Base-by-base conservation (phyloP, 2,797 vertebrate species). In the Lerista edwardsae region DNA sequence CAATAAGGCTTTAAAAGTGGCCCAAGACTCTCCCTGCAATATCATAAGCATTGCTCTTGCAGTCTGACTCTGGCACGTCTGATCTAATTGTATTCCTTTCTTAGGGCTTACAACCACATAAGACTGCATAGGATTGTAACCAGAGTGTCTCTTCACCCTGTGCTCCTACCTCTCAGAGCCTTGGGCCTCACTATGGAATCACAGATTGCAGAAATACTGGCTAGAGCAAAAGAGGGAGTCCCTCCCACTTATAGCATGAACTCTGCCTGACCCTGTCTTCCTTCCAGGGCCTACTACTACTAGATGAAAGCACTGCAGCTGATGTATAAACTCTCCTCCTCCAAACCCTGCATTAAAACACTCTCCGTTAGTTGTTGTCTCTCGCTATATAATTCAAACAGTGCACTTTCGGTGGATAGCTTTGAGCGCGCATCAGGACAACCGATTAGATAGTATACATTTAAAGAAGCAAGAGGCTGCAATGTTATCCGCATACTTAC, bases 161-260 rank as follows among this genome's bases (percentile, higher is more conserved):
- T 72, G 68, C 68, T 79, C 34, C 6, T 34, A 9, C 23, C 51
- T 72, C 23, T 14, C 12, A 11, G 34, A n/a, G 15, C 27, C 44
- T 36, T 47, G 23, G 31, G n/a, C 19, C 34, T 23, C 59, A n/a
- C 11, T 10, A 4, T 36, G 6, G 19, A 57, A 29, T 25, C 11
- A 21, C 44, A 67, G 72, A 51, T 68, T 80, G 7, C 36, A 71
- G 75, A 72, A 74, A 67, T 44, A 67, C 14, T 19, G 10, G 83
- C 31, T n/a, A 17, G 61, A 74, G 64, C 1, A 3, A 39, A 51
- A 59, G 14, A 57, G 0, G 29, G 21, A 47, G 2, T 12, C 51
- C 64, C 64, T 25, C 75, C 55, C 31, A 84, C 84, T 86, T 76
- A 88, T 86, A 83, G 39, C 71, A 64, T n/a, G 59, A 94, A 79